Percentiles rank a stretch among this genome's conserved stretches.
Evolutionary conservation across 2,797 vertebrate species (phyloP).

Genomic region (Pseudochirops corinnae): DNA sequence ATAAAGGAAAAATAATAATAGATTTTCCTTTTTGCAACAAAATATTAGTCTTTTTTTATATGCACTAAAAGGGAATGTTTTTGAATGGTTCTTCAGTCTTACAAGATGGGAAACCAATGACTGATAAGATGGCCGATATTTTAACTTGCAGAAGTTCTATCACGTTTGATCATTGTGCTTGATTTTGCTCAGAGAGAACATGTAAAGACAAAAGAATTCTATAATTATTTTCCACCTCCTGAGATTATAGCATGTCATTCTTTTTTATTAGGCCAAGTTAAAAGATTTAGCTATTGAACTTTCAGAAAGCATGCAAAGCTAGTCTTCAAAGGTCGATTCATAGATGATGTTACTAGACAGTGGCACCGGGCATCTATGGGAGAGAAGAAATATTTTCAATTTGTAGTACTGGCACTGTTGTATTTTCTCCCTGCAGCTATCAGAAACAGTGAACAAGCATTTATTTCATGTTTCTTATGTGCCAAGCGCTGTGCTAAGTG

Average conservation of each 20-base stretch:
- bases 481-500: neutral
- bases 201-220: neutral
- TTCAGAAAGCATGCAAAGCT: neutral
- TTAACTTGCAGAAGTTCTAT: slow-evolving; percentile 36
- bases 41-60: neutral
- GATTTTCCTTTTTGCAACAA: neutral
- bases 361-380: neutral
- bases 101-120: slow-evolving; percentile 12
- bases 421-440: neutral
- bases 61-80: neutral
- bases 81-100: slow-evolving; percentile 18
- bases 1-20: slow-evolving; percentile 10
- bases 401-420: neutral
- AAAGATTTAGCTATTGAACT: neutral
- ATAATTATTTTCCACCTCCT: slow-evolving; percentile 15
- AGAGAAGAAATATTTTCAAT: neutral
- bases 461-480: neutral
- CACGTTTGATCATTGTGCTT: slow-evolving; percentile 25
- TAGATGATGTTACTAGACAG: neutral
- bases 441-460: neutral
- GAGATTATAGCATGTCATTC: neutral
- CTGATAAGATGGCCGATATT: slow-evolving; percentile 14
- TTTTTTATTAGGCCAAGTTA: slow-evolving; percentile 39
- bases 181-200: slow-evolving; percentile 1
- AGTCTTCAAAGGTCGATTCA: neutral